Percentiles rank a stretch among this genome's conserved stretches.
Conservation (phyloP, 2,888 invertebrate genomes). For the Eilema caniola region DNA sequence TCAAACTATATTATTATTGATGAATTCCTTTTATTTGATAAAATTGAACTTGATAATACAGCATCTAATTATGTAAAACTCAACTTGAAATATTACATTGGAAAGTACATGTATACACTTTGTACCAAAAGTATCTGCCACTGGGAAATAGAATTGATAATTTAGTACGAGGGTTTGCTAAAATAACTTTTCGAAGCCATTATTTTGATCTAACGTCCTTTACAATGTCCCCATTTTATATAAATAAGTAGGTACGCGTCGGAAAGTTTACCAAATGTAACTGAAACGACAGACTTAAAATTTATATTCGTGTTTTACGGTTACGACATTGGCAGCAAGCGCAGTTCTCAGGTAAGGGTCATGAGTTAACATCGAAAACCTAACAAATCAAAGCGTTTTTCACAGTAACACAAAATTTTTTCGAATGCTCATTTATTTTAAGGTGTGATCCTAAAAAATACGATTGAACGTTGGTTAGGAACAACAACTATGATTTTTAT, state of each 20-base stretch:
- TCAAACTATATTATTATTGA: too few species aligned
- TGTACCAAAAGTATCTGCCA: neutral
- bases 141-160: constrained; percentile 1
- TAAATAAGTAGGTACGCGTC: constrained; percentile 18
- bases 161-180: constrained; percentile 20
- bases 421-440: constrained; percentile 35
- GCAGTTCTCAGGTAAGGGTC: constrained; percentile 38
- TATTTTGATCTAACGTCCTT: constrained; percentile 18
- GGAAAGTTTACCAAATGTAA: constrained; percentile 31
- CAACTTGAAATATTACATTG: neutral
- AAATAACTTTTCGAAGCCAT: constrained; percentile 20
- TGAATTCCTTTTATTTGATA: too few species aligned
- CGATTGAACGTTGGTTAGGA: too few species aligned
- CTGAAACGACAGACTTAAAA: constrained; percentile 25
- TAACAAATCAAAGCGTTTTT: constrained; percentile 53
- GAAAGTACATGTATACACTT: neutral
- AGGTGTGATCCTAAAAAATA: constrained; percentile 37
- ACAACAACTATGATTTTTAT: neutral
- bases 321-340: constrained; percentile 34
- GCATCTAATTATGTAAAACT: too few species aligned
- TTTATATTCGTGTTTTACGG: constrained; percentile 42
- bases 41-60: neutral
- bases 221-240: constrained; percentile 32
- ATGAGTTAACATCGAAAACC: constrained; percentile 49
- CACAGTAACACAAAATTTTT: constrained; percentile 44